Percentiles rank a stretch among this genome's conserved stretches.
Evolutionary conservation across 2,113 vertebrate species (phyloP).

Genomic region (Candoia aspera): DNA sequence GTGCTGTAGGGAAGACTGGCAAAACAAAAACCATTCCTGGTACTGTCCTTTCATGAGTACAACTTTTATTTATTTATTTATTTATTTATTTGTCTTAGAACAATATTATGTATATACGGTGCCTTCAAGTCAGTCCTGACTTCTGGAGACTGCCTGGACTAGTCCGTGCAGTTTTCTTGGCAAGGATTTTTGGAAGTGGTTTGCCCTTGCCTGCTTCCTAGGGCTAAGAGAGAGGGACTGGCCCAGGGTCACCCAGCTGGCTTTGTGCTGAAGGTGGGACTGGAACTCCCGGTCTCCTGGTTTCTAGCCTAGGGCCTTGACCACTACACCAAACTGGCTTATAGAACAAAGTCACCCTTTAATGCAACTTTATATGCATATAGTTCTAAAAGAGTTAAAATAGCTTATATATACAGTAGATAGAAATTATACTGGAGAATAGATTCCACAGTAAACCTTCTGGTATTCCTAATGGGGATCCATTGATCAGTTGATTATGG

Average conservation of each 20-base stretch:
- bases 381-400: not conserved
- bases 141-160: not conserved
- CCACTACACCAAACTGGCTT: not conserved
- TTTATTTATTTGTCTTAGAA: not conserved
- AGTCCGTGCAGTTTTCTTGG: not conserved
- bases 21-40: not conserved
- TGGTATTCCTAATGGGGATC: not conserved
- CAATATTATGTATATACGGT: not conserved
- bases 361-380: not conserved
- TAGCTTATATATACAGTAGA: not conserved
- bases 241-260: not conserved
- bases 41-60: not conserved
- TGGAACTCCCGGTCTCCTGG: not conserved
- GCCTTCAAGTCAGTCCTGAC: not conserved
- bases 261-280: not conserved
- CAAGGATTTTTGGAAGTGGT: not conserved
- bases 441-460: constrained; percentile 19
- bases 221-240: not conserved
- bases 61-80: not conserved
- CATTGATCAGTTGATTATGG: constrained; percentile 14
- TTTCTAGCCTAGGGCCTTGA: not conserved
- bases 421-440: not conserved
- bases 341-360: not conserved
- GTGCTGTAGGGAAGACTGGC: not conserved
- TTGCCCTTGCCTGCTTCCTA: not conserved